Percentiles rank a stretch among this genome's conserved stretches.
Evolutionary conservation across 2,797 vertebrate species (phyloP).

Genomic region (Heteromormyrus szaboi): DNA sequence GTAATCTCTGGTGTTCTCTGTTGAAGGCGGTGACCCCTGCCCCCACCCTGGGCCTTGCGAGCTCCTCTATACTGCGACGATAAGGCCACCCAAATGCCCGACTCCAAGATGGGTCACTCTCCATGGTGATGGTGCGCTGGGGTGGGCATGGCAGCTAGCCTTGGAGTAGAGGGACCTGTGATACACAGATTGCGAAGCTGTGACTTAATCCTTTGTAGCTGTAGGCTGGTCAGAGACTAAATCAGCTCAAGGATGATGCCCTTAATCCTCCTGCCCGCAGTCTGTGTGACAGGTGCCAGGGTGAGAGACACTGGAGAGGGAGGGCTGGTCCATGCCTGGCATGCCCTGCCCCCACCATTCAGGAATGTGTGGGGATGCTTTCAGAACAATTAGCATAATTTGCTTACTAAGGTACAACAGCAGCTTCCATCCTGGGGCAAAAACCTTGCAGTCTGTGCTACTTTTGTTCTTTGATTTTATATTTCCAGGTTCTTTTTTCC

Average conservation of each 20-base stretch:
- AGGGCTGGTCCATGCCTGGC: background rate
- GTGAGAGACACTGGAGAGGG: background rate
- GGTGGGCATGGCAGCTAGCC: background rate
- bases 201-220: background rate
- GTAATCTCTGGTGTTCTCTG: background rate
- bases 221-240: background rate
- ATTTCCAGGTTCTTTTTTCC: background rate
- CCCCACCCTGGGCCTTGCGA: background rate
- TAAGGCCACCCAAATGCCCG: background rate
- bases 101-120: background rate
- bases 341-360: background rate
- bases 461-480: background rate
- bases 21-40: background rate
- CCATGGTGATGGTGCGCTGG: background rate
- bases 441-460: background rate
- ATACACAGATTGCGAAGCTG: background rate
- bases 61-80: background rate
- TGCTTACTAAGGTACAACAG: background rate
- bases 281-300: background rate
- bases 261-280: background rate
- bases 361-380: background rate
- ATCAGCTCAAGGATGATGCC: background rate
- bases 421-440: background rate
- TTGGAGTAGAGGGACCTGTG: background rate
- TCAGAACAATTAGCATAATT: background rate